Conservation (phyloP, 2,888 invertebrate genomes). For the Agrochola lychnidis region DNA sequence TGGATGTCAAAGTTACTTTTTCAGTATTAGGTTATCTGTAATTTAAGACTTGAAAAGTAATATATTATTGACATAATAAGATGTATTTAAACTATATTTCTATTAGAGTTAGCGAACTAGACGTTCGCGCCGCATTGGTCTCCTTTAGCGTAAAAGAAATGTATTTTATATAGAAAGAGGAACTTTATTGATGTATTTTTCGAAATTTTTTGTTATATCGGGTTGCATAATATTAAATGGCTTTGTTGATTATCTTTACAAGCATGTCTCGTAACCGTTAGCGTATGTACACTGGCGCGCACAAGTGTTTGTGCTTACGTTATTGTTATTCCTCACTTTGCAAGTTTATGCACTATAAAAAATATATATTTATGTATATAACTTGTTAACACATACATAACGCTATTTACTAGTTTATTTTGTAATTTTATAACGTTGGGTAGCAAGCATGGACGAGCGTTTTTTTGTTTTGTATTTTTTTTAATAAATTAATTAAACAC, state of each 20-base stretch:
- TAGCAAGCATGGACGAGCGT: conserved; percentile 83
- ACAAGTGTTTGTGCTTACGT: conserved; percentile 63
- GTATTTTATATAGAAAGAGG: conserved; percentile 81
- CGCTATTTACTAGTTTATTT: conserved; percentile 82
- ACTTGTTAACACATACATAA: conserved; percentile 80
- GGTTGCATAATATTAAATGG: conserved; percentile 71
- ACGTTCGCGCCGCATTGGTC: conserved; percentile 76
- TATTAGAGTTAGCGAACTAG: conserved; percentile 70
- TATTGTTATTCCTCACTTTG: conserved; percentile 71
- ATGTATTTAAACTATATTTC: conserved; percentile 71
- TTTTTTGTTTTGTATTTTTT: conserved; percentile 82
- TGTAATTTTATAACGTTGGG: conserved; percentile 82
- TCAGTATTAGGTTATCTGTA: conserved; percentile 87
- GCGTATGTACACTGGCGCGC: conserved; percentile 65
- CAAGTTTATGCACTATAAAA: conserved; percentile 73
- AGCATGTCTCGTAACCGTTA: conserved; percentile 72
- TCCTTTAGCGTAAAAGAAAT: conserved; percentile 76
- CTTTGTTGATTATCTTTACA: conserved; percentile 70
- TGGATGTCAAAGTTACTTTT: conserved; percentile 82
- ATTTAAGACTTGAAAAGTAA: conserved; percentile 87
- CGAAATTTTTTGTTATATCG: conserved; percentile 78
- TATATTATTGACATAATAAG: conserved; percentile 77
- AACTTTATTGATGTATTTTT: conserved; percentile 81
- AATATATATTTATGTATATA: conserved; percentile 79
- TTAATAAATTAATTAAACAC: conserved; percentile 89